phyloP scores from a whole-genome alignment of 35 echinoderm and acorn worm genomes.

The Anneissia japonica region DNA sequence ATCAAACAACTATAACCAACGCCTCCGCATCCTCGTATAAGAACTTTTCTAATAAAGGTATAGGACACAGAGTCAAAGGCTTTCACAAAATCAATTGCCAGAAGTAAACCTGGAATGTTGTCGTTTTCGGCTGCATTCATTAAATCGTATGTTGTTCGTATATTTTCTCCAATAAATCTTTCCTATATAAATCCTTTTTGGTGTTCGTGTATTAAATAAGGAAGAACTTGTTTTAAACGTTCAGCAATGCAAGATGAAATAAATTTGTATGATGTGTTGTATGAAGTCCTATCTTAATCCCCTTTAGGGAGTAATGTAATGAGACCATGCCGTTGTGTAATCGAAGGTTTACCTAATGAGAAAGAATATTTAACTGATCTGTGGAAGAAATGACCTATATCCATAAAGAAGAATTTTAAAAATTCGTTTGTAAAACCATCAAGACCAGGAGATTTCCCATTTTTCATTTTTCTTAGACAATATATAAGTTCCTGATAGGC shows the following conservation, averaged over 20 bases:
- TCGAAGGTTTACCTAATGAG: no score
- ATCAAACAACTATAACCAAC: slow-evolving; percentile 7
- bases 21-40: background rate
- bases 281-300: no score
- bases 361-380: no score
- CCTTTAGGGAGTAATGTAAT: no score
- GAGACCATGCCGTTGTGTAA: no score
- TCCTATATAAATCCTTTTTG: slow-evolving; percentile 3
- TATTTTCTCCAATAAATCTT: background rate
- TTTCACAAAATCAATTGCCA: background rate
- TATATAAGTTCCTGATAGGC: no score
- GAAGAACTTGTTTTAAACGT: background rate
- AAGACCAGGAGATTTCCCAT: no score
- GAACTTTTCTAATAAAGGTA: slow-evolving; percentile 4
- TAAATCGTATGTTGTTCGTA: background rate
- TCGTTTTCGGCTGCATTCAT: background rate
- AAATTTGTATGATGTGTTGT: no score
- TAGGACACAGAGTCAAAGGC: slow-evolving; percentile 12
- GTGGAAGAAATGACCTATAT: no score
- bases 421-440: no score
- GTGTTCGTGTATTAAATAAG: background rate
- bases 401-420: no score
- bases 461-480: no score
- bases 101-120: background rate
- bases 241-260: background rate